These are phyloP conservation scores for Oceanodroma tethys DNA, from an alignment of 2,113 vertebrate species.

Conservation along the genomic window DNA sequence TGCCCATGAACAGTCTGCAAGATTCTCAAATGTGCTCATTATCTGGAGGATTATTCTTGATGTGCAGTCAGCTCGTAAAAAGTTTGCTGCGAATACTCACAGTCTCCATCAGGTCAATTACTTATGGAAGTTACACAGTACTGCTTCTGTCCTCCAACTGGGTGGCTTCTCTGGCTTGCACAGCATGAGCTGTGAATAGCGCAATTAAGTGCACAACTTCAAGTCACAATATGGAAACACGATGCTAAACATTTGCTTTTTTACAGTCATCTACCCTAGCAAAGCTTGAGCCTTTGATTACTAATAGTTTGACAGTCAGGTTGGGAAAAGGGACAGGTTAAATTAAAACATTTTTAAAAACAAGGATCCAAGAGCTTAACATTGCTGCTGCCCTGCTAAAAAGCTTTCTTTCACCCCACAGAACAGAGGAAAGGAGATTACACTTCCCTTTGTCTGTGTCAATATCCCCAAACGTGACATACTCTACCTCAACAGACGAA, in stretches of 20 bases:
- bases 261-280: not conserved
- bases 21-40: conserved; percentile 5
- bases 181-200: not conserved
- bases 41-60: not conserved
- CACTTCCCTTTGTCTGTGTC: not conserved
- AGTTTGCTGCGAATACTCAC: not conserved
- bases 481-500: not conserved
- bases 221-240: not conserved
- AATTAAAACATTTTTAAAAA: not conserved
- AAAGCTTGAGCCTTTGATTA: not conserved
- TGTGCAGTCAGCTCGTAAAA: not conserved
- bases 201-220: not conserved
- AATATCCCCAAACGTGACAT: not conserved
- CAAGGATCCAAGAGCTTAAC: not conserved
- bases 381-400: not conserved
- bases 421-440: not conserved
- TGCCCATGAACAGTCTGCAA: not conserved
- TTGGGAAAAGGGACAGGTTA: not conserved
- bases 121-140: not conserved
- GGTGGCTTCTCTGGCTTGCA: not conserved
- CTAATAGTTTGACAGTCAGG: not conserved
- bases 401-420: not conserved
- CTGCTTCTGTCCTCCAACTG: not conserved
- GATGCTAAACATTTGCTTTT: not conserved
- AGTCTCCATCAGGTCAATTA: not conserved